Evolutionary conservation across 1,140 invertebrate species (phyloP).

Genomic region (Papilio machaon): DNA sequence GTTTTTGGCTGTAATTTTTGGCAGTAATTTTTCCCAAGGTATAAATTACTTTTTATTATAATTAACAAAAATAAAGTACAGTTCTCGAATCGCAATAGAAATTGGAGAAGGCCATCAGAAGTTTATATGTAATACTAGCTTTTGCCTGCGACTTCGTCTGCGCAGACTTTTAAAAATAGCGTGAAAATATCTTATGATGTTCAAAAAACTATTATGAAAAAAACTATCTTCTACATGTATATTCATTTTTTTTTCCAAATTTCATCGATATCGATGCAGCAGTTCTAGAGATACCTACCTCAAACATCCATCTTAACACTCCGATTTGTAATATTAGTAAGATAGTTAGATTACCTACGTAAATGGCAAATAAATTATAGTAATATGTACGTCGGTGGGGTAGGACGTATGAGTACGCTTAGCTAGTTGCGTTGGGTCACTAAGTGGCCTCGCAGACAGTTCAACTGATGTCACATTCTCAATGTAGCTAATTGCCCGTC

Average conservation of each 20-base stretch:
- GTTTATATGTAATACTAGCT: background rate
- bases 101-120: background rate
- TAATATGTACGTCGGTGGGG: constrained; percentile 3
- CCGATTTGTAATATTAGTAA: background rate
- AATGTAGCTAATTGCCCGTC: constrained; percentile 57
- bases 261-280: too few relatives aligned
- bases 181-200: too few relatives aligned
- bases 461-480: constrained; percentile 63
- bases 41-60: background rate
- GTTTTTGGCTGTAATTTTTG: background rate
- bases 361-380: background rate
- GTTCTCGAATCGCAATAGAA: background rate
- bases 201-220: too few relatives aligned
- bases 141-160: too few relatives aligned
- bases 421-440: constrained; percentile 34
- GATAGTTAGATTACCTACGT: background rate
- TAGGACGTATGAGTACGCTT: constrained; percentile 25
- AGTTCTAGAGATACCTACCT: too few relatives aligned
- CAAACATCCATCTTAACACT: too few relatives aligned
- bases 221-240: too few relatives aligned
- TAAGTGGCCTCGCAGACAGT: constrained; percentile 56
- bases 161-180: too few relatives aligned
- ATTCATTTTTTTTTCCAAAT: too few relatives aligned
- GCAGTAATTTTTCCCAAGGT: too few relatives aligned
- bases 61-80: background rate